phyloP scores from a whole-genome alignment of 2,797 vertebrate species.

The Argya squamiceps region DNA sequence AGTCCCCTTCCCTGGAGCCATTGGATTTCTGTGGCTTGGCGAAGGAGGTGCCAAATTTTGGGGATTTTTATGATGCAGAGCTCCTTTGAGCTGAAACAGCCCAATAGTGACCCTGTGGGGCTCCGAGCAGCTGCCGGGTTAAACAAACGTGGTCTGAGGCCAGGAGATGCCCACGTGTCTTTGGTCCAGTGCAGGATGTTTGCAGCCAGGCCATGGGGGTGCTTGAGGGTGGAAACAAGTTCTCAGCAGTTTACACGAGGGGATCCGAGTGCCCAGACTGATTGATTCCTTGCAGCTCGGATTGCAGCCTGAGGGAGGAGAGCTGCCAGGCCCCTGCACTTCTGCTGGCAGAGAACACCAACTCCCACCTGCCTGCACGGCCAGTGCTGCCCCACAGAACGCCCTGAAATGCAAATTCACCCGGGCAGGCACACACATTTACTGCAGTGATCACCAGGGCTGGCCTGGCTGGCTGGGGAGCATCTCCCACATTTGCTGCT shows the following conservation, averaged over 20 bases:
- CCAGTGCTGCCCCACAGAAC: accelerated
- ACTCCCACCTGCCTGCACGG: background rate
- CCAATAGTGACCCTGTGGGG: background rate
- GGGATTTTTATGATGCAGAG: background rate
- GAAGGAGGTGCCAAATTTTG: background rate
- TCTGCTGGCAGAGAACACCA: background rate
- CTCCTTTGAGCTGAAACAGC: background rate
- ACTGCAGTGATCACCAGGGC: background rate
- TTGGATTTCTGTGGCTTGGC: background rate
- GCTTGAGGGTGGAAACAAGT: background rate
- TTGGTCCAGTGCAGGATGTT: background rate
- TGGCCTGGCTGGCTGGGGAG: background rate
- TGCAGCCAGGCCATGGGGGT: background rate
- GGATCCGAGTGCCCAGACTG: background rate
- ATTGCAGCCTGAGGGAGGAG: background rate
- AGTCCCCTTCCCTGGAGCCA: background rate
- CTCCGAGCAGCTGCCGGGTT: background rate
- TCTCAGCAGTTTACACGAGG: background rate
- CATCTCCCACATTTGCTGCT: background rate
- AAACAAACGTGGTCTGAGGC: background rate
- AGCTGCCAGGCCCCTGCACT: background rate
- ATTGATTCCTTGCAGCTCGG: background rate
- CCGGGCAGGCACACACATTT: background rate
- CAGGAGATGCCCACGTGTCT: background rate
- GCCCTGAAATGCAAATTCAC: background rate